Conservation (phyloP, 2,888 invertebrate genomes). For the Drosophila cognata region DNA sequence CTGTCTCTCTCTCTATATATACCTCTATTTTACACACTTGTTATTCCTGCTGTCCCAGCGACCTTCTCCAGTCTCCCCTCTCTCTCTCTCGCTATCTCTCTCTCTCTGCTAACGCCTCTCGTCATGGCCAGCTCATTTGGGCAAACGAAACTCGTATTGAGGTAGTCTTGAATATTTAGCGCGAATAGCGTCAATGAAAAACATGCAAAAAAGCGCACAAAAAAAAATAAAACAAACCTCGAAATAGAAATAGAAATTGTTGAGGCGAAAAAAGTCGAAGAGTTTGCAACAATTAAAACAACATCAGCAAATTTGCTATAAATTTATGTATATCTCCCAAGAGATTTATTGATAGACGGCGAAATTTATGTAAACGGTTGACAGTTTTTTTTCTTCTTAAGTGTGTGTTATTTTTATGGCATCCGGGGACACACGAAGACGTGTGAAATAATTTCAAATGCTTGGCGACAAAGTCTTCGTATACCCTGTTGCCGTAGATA, state of each 20-base stretch:
- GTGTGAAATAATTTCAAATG: conserved; percentile 62
- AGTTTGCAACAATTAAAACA: conserved; percentile 19
- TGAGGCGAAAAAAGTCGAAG: conserved; percentile 14
- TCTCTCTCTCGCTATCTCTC: background rate
- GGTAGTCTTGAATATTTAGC: conserved; percentile 74
- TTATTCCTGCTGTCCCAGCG: conserved; percentile 36
- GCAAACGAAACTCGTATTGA: conserved; percentile 78
- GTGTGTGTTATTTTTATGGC: conserved; percentile 12
- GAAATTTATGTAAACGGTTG: conserved; percentile 70
- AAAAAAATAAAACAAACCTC: conserved; percentile 12
- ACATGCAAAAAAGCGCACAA: conserved; percentile 22
- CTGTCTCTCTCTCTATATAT: conserved; percentile 11
- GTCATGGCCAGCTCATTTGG: conserved; percentile 55
- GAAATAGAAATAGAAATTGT: conserved; percentile 42
- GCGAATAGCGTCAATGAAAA: conserved; percentile 32
- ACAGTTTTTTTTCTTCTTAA: conserved; percentile 32
- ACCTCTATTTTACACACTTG: conserved; percentile 31
- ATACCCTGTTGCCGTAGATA: background rate
- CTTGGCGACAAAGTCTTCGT: conserved; percentile 27
- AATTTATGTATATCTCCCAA: conserved; percentile 58
- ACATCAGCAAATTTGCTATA: conserved; percentile 40
- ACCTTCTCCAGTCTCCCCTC: conserved; percentile 9
- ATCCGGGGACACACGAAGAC: conserved; percentile 32
- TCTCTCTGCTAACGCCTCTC: background rate
- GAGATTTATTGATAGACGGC: conserved; percentile 72